Conservation (phyloP, 2,888 invertebrate genomes). For the Macrophya annulata region DNA sequence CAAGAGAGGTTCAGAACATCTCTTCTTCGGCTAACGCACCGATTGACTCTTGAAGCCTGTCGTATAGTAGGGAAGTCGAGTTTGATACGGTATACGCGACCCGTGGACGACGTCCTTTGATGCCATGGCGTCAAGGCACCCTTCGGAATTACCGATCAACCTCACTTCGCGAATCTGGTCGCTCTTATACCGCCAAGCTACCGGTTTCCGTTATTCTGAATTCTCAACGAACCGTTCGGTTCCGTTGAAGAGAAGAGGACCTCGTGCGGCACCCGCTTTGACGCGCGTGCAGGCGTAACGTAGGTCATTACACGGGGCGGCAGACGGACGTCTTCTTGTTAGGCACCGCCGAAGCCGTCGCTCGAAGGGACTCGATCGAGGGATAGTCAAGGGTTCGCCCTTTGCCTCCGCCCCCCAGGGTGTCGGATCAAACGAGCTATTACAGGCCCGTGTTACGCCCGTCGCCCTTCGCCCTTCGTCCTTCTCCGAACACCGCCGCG, state of each 20-base stretch:
- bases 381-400: slow-evolving; percentile 38
- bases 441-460: slow-evolving; percentile 70
- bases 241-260: slow-evolving; percentile 14
- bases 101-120: slow-evolving; percentile 18
- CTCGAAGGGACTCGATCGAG: slow-evolving; percentile 45
- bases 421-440: slow-evolving; percentile 73
- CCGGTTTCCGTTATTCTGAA: slow-evolving; percentile 18
- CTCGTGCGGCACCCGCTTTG: slow-evolving; percentile 34
- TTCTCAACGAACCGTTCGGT: slow-evolving; percentile 3
- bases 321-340: slow-evolving; percentile 43
- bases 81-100: background rate
- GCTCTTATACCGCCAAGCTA: slow-evolving; percentile 18
- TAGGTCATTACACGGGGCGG: slow-evolving; percentile 42
- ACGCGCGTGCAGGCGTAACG: slow-evolving; percentile 48
- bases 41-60: background rate
- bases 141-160: slow-evolving; percentile 41
- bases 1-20: slow-evolving; percentile 22
- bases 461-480: slow-evolving; percentile 61
- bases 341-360: slow-evolving; percentile 31
- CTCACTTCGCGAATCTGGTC: background rate
- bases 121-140: slow-evolving; percentile 16
- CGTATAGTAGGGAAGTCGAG: background rate
- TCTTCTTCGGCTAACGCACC: slow-evolving; percentile 23
- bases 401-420: slow-evolving; percentile 29
- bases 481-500: slow-evolving; percentile 56